Conservation (phyloP, 1,140 invertebrate genomes). For the Bilobella aurantiaca region DNA sequence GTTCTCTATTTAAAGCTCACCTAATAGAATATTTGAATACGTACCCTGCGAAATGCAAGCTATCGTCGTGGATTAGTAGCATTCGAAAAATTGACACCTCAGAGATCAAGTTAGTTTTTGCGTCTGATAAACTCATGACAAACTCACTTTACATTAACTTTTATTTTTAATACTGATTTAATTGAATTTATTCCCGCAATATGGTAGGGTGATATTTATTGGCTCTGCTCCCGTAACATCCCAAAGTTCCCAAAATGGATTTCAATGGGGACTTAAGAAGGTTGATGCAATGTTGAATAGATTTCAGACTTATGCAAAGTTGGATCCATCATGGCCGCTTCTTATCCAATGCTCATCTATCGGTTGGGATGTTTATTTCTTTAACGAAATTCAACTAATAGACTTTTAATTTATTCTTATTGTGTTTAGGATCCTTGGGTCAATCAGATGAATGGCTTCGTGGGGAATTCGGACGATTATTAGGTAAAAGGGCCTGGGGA, state of each 20-base stretch:
- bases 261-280: slow-evolving; percentile 30
- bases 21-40: slow-evolving; percentile 66
- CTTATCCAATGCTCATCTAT: slow-evolving; percentile 84
- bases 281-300: slow-evolving; percentile 16
- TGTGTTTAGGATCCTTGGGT: slow-evolving; percentile 15
- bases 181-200: slow-evolving; percentile 23
- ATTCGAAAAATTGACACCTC: slow-evolving; percentile 70
- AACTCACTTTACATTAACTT: too few species aligned
- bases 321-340: slow-evolving; percentile 53
- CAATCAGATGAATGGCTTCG: slow-evolving; percentile 27
- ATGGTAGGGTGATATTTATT: slow-evolving; percentile 65
- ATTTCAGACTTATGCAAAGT: neutral
- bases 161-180: slow-evolving; percentile 1
- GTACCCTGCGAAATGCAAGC: slow-evolving; percentile 51
- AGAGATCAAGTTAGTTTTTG: slow-evolving; percentile 60
- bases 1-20: slow-evolving; percentile 67
- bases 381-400: slow-evolving; percentile 58
- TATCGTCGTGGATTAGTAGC: slow-evolving; percentile 61
- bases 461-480: slow-evolving; percentile 22
- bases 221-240: slow-evolving; percentile 58
- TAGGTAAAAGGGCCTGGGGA: neutral
- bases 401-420: slow-evolving; percentile 46
- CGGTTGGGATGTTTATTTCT: slow-evolving; percentile 67
- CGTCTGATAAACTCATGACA: too few species aligned
- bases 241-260: slow-evolving; percentile 32